Base-by-base conservation (phyloP, 2,797 vertebrate species). In the Myoxocephalus aenaeus region DNA sequence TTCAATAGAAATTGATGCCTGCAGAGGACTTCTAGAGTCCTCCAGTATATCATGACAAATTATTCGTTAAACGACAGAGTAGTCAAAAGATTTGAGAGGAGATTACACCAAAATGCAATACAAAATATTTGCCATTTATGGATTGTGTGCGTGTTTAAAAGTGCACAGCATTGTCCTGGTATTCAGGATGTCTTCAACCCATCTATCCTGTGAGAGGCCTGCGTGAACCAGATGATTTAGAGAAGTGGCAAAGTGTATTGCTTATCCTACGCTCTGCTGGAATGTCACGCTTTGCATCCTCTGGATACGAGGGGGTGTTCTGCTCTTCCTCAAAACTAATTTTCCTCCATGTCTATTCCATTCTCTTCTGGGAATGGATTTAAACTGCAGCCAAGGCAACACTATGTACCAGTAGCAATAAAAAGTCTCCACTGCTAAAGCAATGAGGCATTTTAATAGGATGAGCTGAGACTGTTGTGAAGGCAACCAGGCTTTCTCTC, bases 391-490 rank as follows among this genome's bases (percentile, higher is more conserved):
- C 82, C 83, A 89, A 85, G 86, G 87, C 88, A 89, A 91, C 91
- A 89, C 88, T 90, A 90, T 88, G 83, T 90, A 89, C 70, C 63
- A 77, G 89, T 73, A 72, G 82, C 84, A 83, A 84, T 86, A 90
- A 87, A 89, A 90, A 83, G 75, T 85, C 90, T 84, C 86, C 15
- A 71, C 90, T 87, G 90, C 83, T 84, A 86, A 90, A 90, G 90
- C 93, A 93, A 94, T 92, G 93, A 93, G 87, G 91, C 90, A 86
- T 92, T 92, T 93, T 91, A 94, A 94, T 92, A 85, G 90, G 88
- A 94, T 86, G 89, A 92, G 86, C 85, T 68, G 83, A 88, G 86
- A 88, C 74, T 87, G 85, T 89, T 87, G 88, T 81, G 87, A 86
- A 85, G 83, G 86, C 66, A 84, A 70, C 80, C 76, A 67, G 65